Percentiles rank a stretch among this genome's conserved stretches.
phyloP scores from a whole-genome alignment of 2,888 invertebrate genomes.

The Caenorhabditis parvicauda region DNA sequence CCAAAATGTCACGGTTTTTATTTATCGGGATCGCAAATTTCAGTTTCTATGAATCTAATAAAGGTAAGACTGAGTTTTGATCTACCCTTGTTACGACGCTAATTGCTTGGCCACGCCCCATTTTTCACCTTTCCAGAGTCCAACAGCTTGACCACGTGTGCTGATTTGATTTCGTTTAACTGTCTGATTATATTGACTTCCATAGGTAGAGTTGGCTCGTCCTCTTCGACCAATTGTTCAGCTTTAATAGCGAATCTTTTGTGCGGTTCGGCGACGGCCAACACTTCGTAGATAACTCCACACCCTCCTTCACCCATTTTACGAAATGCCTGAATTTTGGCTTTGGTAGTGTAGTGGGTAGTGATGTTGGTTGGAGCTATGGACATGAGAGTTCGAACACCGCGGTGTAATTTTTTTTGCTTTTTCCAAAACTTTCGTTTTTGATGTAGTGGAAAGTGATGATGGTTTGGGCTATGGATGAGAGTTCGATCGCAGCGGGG shows the following conservation, averaged over 20 bases:
- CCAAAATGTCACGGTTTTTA: too few relatives aligned
- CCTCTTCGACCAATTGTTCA: slow-evolving; percentile 25
- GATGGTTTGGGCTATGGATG: too few relatives aligned
- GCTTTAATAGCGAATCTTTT: slow-evolving; percentile 29
- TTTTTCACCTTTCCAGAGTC: slow-evolving; percentile 25
- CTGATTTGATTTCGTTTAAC: slow-evolving; percentile 22
- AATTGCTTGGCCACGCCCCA: too few relatives aligned
- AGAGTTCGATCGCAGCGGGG: too few relatives aligned
- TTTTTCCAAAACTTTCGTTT: not conserved
- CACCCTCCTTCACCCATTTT: slow-evolving; percentile 38
- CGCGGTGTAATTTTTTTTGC: not conserved
- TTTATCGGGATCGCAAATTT: too few relatives aligned
- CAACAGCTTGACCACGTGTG: slow-evolving; percentile 17
- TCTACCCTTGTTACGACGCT: too few relatives aligned
- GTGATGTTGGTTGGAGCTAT: not conserved
- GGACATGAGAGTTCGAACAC: too few relatives aligned
- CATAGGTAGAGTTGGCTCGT: slow-evolving; percentile 31
- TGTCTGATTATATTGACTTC: slow-evolving; percentile 24
- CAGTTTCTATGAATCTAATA: too few relatives aligned
- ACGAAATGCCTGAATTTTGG: slow-evolving; percentile 21
- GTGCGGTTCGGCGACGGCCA: slow-evolving; percentile 18
- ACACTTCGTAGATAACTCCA: slow-evolving; percentile 35
- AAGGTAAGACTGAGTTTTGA: too few relatives aligned
- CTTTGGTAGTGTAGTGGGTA: too few relatives aligned
- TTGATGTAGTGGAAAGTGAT: too few relatives aligned